A percentile compares a stretch with the other conserved stretches of the same genome.
Conservation (phyloP, 2,797 vertebrate genomes). For the Chrysolophus pictus region DNA sequence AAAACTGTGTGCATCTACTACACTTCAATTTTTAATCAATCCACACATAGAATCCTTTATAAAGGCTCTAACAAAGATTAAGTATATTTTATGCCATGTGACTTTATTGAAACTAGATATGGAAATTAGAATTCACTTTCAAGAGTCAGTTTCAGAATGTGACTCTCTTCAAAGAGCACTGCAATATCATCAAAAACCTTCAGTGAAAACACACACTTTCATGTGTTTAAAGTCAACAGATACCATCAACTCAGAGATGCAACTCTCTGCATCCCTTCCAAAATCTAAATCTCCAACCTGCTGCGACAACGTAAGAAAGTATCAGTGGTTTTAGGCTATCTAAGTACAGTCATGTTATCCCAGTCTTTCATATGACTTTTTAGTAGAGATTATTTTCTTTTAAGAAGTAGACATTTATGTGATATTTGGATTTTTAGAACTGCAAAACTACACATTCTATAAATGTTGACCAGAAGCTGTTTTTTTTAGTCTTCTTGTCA, state of each 20-base stretch:
- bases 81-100: neutral
- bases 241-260: neutral
- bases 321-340: neutral
- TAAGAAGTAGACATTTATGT: neutral
- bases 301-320: neutral
- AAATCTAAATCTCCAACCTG: neutral
- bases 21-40: neutral
- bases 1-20: neutral
- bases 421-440: neutral
- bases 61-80: neutral
- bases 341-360: rapidly evolving
- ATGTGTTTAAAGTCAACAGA: neutral
- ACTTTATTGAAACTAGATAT: neutral
- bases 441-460: neutral
- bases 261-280: neutral
- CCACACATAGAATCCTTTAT: neutral
- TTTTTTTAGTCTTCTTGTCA: neutral
- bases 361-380: neutral
- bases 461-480: neutral
- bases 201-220: neutral
- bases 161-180: constrained; percentile 14
- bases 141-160: constrained; percentile 32
- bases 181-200: constrained; percentile 14
- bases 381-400: neutral
- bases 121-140: constrained; percentile 9